Conservation (phyloP, 2,113 vertebrate genomes). For the Takifugu bimaculatus region DNA sequence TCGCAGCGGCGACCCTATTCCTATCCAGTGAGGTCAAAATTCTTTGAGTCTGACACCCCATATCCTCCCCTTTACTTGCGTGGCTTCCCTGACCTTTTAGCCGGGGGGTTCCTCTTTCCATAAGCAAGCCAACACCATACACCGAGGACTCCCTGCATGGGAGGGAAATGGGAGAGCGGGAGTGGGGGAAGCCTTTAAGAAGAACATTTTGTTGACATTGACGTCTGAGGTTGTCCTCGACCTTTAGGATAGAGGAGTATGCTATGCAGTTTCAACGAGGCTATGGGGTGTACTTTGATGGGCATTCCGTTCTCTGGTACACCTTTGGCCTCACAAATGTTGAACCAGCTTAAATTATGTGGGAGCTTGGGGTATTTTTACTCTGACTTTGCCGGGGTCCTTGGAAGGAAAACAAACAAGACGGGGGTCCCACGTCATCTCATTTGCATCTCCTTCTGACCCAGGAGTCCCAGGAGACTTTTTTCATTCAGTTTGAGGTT, state of each 20-base stretch:
- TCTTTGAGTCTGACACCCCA: slow-evolving; percentile 14
- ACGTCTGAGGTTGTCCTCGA: slow-evolving; percentile 26
- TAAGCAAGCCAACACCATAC: slow-evolving; percentile 24
- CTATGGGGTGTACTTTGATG: slow-evolving; percentile 29
- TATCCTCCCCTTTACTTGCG: slow-evolving; percentile 12
- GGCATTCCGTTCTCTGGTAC: slow-evolving; percentile 49
- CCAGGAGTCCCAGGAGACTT: slow-evolving; percentile 20
- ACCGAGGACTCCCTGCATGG: slow-evolving; percentile 48
- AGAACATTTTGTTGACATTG: slow-evolving; percentile 32
- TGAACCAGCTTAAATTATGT: slow-evolving; percentile 46
- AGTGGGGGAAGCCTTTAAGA: slow-evolving; percentile 45
- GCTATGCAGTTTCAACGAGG: not conserved
- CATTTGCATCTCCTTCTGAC: slow-evolving; percentile 45
- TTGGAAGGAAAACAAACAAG: slow-evolving; percentile 57
- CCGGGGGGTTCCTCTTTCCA: slow-evolving; percentile 42
- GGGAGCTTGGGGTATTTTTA: slow-evolving; percentile 52
- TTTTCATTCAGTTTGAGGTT: slow-evolving; percentile 32
- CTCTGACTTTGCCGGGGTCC: slow-evolving; percentile 45
- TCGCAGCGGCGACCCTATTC: not conserved
- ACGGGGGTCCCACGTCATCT: slow-evolving; percentile 47
- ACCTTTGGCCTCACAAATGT: slow-evolving; percentile 50
- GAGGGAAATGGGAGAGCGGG: slow-evolving; percentile 18
- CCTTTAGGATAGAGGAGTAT: not conserved
- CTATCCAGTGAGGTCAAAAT: slow-evolving; percentile 29
- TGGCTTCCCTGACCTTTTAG: slow-evolving; percentile 53